Conservation (phyloP, 2,113 vertebrate species). For the Anolis carolinensis region DNA sequence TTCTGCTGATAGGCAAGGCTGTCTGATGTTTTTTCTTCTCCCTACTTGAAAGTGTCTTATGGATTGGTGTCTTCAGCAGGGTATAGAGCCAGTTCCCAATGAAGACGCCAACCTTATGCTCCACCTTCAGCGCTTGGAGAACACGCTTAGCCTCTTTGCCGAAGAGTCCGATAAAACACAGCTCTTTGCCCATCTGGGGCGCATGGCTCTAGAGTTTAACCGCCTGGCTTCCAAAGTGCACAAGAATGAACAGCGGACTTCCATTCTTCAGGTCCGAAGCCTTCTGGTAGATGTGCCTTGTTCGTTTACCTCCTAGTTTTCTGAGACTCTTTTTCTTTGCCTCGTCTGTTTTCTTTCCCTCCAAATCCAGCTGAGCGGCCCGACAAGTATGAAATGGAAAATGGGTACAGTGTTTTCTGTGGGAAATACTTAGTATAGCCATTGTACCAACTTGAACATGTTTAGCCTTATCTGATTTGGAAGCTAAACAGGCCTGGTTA, state of each 20-base stretch:
- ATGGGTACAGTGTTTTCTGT: not conserved
- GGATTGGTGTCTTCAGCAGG: constrained; percentile 46
- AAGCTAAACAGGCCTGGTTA: too few relatives aligned
- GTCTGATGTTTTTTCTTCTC: not conserved
- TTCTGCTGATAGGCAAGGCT: too few relatives aligned
- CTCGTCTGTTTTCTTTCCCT: not conserved
- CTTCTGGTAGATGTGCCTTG: not conserved
- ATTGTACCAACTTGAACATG: not conserved
- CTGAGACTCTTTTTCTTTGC: not conserved
- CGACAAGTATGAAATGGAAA: not conserved
- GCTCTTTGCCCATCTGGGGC: constrained; percentile 90
- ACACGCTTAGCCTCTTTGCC: constrained; percentile 89
- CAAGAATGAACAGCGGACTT: constrained; percentile 94
- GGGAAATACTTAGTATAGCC: not conserved
- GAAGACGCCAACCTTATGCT: constrained; percentile 88
- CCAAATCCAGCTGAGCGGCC: not conserved
- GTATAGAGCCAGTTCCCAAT: constrained; percentile 68
- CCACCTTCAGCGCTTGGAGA: constrained; percentile 92
- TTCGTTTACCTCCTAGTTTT: constrained; percentile 7
- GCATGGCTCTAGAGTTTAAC: constrained; percentile 97
- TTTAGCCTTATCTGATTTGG: too few relatives aligned
- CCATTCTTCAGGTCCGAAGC: constrained; percentile 86
- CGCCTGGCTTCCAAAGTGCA: constrained; percentile 95
- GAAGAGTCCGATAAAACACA: constrained; percentile 94
- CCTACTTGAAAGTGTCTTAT: not conserved